A percentile compares a stretch with the other conserved stretches of the same genome.
These are phyloP conservation scores for Chondrilla cf. caribensis DNA, from an alignment of 37 sponge, comb jelly and placozoan species.

Conservation along the genomic window DNA sequence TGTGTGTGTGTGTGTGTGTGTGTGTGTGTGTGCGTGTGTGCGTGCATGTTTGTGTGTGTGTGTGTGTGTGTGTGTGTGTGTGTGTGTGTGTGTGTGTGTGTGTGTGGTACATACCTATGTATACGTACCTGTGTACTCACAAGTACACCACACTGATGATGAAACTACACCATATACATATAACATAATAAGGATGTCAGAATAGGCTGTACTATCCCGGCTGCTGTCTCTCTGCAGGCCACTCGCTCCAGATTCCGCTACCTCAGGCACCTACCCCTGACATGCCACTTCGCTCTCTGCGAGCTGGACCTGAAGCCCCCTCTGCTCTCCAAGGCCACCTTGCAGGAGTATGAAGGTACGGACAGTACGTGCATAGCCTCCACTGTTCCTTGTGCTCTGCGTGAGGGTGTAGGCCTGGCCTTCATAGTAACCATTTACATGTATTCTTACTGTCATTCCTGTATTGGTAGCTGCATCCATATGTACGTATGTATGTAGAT, in stretches of 20 bases:
- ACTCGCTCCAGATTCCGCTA: conserved; percentile 58
- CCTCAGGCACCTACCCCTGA: conserved; percentile 84
- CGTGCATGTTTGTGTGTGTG: no score
- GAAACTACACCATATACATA: no score
- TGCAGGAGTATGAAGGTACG: conserved; percentile 58
- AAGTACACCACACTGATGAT: no score
- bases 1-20: no score
- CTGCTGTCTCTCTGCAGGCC: conserved; percentile 32
- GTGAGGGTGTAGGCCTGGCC: background rate
- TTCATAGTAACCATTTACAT: background rate
- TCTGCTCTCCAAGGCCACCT: conserved; percentile 43
- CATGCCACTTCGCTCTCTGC: conserved; percentile 76
- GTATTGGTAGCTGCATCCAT: background rate
- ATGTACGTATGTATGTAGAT: conserved; percentile 1
- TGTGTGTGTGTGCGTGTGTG: no score
- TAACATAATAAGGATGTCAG: background rate
- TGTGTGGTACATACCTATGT: no score
- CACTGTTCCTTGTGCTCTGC: background rate
- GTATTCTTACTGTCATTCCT: background rate
- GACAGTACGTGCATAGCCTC: background rate
- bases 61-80: no score
- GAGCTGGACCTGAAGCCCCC: conserved; percentile 82
- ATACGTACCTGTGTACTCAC: no score
- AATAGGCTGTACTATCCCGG: background rate
- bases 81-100: no score